Evolutionary conservation across 1,140 invertebrate genomes (phyloP).

Genomic region (Matsumurasca onukii): DNA sequence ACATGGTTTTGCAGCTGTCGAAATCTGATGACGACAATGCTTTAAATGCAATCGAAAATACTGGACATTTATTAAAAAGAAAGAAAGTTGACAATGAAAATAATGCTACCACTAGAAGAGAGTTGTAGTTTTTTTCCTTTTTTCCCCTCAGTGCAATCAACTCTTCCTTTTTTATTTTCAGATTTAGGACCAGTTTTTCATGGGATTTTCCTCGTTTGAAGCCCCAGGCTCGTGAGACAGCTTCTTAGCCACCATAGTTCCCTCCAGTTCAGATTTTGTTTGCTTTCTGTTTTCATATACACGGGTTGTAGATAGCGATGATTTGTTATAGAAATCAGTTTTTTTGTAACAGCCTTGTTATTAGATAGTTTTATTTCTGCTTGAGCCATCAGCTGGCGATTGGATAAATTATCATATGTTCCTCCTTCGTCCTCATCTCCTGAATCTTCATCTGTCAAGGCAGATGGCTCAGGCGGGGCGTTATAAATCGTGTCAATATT

Average conservation of each 20-base stretch:
- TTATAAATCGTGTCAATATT: slow-evolving; percentile 30
- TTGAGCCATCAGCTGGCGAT: not conserved
- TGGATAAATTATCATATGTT: not conserved
- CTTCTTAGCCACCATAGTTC: not conserved
- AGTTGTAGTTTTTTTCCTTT: too few species aligned
- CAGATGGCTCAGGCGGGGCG: slow-evolving; percentile 30
- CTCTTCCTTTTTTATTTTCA: slow-evolving; percentile 3
- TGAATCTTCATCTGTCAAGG: slow-evolving; percentile 38
- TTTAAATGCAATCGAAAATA: too few species aligned
- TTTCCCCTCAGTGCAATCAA: not conserved
- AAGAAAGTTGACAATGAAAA: too few species aligned
- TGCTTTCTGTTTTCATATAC: not conserved
- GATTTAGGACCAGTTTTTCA: not conserved
- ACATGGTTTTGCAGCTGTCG: too few species aligned
- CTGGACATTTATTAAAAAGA: too few species aligned
- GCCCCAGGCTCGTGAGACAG: not conserved
- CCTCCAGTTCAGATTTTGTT: not conserved
- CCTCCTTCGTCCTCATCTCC: slow-evolving; percentile 39
- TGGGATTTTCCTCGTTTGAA: not conserved
- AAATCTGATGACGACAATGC: too few species aligned
- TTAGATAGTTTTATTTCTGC: not conserved
- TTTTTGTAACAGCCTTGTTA: not conserved
- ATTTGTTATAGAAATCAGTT: not conserved
- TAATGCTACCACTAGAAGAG: too few species aligned
- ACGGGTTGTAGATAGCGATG: not conserved